Percentiles rank a stretch among this genome's conserved stretches.
Conservation (phyloP, 2,113 vertebrate species). For the Bujurquina vittata region DNA sequence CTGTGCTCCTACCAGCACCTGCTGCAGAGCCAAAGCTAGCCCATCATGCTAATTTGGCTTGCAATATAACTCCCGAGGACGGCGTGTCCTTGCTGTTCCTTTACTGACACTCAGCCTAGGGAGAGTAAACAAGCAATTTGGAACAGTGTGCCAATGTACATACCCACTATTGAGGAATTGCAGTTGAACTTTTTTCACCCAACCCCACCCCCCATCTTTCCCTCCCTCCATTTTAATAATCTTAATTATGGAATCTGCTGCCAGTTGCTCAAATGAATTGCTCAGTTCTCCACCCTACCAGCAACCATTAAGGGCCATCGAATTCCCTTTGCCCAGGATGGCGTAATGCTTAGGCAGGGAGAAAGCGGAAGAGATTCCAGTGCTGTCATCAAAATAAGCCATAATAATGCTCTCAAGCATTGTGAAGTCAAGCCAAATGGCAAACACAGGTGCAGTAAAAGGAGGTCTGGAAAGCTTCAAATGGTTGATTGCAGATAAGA, state of each 20-base stretch:
- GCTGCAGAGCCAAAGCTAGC: constrained; percentile 44
- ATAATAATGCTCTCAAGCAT: constrained; percentile 40
- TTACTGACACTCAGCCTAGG: constrained; percentile 15
- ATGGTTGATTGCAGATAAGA: neutral
- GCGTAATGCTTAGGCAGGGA: constrained; percentile 49
- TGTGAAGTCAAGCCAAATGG: constrained; percentile 36
- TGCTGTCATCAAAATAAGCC: constrained; percentile 59
- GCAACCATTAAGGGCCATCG: constrained; percentile 60
- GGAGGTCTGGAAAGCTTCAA: constrained; percentile 39
- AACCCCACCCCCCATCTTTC: no score
- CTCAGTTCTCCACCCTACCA: constrained; percentile 47
- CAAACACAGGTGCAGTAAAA: constrained; percentile 49
- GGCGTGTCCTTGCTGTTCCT: constrained; percentile 57
- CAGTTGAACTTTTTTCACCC: constrained; percentile 19
- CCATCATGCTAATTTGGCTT: constrained; percentile 42
- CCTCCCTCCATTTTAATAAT: constrained; percentile 64
- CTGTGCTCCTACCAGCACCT: constrained; percentile 44
- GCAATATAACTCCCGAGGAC: constrained; percentile 38
- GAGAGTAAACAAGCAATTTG: constrained; percentile 50
- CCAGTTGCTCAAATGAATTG: constrained; percentile 56
- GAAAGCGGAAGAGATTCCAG: constrained; percentile 61
- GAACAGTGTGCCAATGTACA: constrained; percentile 22
- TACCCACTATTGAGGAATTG: constrained; percentile 28
- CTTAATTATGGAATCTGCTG: constrained; percentile 72
- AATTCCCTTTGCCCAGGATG: constrained; percentile 24